Conservation (phyloP, 2,797 vertebrate genomes). For the Crenuchus spilurus region DNA sequence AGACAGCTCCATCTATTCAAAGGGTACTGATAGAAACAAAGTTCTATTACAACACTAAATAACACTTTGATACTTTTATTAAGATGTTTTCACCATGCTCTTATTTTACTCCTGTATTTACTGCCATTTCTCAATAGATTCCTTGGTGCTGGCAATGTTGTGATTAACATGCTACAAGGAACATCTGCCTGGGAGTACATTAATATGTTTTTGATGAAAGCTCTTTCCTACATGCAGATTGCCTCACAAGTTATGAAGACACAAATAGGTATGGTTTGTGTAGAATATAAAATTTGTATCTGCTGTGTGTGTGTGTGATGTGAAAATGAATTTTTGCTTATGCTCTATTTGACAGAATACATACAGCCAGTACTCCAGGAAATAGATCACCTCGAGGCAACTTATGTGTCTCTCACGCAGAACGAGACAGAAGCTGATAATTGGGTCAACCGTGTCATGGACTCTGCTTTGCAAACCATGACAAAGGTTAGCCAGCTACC, state of each 20-base stretch:
- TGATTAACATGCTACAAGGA: slow-evolving; percentile 61
- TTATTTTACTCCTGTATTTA: background rate
- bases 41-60: no score
- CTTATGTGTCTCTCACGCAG: slow-evolving; percentile 53
- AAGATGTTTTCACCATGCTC: background rate
- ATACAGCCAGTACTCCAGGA: slow-evolving; percentile 61
- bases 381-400: slow-evolving; percentile 48
- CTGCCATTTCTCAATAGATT: slow-evolving; percentile 63
- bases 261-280: slow-evolving; percentile 55
- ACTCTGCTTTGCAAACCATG: slow-evolving; percentile 57
- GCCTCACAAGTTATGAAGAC: slow-evolving; percentile 52
- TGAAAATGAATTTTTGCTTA: background rate
- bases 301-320: background rate
- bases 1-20: background rate
- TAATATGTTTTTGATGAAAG: slow-evolving; percentile 57
- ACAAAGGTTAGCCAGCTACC: slow-evolving; percentile 59
- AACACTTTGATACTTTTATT: no score
- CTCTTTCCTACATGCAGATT: slow-evolving; percentile 66
- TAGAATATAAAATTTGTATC: no score
- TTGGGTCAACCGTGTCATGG: slow-evolving; percentile 57
- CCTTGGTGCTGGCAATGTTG: slow-evolving; percentile 59
- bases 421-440: slow-evolving; percentile 61
- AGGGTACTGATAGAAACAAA: background rate
- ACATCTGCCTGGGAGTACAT: slow-evolving; percentile 65
- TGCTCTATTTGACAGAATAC: slow-evolving; percentile 63